phyloP scores from a whole-genome alignment of 92 coral and sea anemone genomes.

The Epizoanthus rinbou region DNA sequence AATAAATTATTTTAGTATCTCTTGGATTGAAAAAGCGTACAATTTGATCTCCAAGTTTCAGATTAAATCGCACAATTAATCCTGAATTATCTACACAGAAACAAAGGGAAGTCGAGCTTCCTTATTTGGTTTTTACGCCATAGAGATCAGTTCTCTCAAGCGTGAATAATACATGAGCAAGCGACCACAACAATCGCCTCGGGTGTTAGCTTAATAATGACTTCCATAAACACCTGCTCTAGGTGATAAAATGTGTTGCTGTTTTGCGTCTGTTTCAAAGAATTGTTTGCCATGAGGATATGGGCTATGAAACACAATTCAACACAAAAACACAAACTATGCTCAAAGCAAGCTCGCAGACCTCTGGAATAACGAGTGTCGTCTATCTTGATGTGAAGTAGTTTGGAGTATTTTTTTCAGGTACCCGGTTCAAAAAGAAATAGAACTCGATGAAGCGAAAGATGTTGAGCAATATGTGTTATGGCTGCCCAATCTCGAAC shows the following conservation, averaged over 20 bases:
- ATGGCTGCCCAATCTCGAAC: not conserved
- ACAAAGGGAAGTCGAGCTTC: not conserved
- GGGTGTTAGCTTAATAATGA: slow-evolving; percentile 24
- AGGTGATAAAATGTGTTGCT: slow-evolving; percentile 21
- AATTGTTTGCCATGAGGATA: not conserved
- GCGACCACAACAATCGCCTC: slow-evolving; percentile 22
- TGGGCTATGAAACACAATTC: slow-evolving; percentile 1
- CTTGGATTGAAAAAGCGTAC: not conserved
- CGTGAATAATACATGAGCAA: slow-evolving; percentile 28
- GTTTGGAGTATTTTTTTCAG: not conserved
- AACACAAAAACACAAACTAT: too few species aligned
- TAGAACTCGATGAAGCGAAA: not conserved
- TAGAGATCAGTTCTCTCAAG: not conserved
- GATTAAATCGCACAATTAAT: not conserved
- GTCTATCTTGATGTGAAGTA: not conserved
- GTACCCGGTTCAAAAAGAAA: not conserved
- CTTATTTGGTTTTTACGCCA: not conserved
- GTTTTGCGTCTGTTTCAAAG: slow-evolving; percentile 9
- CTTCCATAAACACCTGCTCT: slow-evolving; percentile 25
- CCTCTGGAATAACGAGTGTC: not conserved
- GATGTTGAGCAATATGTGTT: too few species aligned
- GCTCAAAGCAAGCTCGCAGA: too few species aligned
- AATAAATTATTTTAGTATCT: not conserved
- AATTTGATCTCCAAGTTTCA: not conserved
- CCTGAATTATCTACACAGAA: not conserved